Evolutionary conservation across 2,113 vertebrate genomes (phyloP).

Genomic region (Etheostoma spectabile): DNA sequence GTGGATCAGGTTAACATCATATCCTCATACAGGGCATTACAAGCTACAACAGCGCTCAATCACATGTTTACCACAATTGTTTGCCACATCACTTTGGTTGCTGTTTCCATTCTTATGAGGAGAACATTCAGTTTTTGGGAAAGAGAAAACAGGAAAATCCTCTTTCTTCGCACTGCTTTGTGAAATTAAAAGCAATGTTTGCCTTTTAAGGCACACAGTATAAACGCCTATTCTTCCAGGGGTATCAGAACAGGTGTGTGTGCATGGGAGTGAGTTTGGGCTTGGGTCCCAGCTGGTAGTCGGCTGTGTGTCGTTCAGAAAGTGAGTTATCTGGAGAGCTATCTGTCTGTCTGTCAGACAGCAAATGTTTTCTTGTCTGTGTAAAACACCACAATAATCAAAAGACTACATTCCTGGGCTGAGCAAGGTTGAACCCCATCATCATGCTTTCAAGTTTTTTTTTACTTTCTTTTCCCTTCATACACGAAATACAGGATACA

Average conservation of each 20-base stretch:
- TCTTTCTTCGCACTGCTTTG: constrained; percentile 1
- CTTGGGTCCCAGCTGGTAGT: constrained; percentile 23
- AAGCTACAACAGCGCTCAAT: constrained; percentile 35
- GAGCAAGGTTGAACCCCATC: constrained; percentile 1
- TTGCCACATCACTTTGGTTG: constrained; percentile 27
- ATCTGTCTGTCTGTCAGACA: constrained; percentile 61
- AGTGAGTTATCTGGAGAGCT: constrained; percentile 51
- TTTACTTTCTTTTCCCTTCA: background rate
- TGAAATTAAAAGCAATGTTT: background rate
- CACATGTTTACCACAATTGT: constrained; percentile 14
- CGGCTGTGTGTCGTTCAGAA: constrained; percentile 40
- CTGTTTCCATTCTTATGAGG: constrained; percentile 41
- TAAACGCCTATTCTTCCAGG: constrained; percentile 27
- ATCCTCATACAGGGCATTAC: constrained; percentile 23
- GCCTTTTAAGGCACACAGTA: background rate
- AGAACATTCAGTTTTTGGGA: constrained; percentile 18
- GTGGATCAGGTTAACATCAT: constrained; percentile 6
- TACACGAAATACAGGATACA: background rate
- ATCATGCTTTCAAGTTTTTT: background rate
- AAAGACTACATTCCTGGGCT: background rate
- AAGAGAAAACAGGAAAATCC: background rate
- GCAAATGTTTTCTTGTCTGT: constrained; percentile 47
- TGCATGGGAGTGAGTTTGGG: constrained; percentile 17
- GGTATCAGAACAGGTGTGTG: constrained; percentile 37
- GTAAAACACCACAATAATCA: constrained; percentile 46